These are phyloP conservation scores for Phrixothrix hirtus DNA, from an alignment of 2,888 invertebrate genomes.

Conservation along the genomic window DNA sequence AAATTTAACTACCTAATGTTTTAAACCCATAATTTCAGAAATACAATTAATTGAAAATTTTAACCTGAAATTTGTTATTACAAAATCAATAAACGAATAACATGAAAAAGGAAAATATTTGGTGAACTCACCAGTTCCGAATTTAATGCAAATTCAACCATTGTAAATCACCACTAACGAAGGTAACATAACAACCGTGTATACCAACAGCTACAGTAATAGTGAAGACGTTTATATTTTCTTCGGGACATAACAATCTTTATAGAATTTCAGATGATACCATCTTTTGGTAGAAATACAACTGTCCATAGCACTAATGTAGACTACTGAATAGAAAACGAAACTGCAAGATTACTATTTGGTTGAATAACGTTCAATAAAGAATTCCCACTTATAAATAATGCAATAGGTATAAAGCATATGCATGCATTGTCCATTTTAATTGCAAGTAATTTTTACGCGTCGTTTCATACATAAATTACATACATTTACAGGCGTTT, in stretches of 20 bases:
- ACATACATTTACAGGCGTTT: slow-evolving; percentile 14
- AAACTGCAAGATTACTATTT: neutral
- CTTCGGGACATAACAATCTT: slow-evolving; percentile 46
- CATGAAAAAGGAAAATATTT: too few relatives aligned
- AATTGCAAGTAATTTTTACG: slow-evolving; percentile 18
- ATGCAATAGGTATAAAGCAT: slow-evolving; percentile 15
- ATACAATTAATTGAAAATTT: too few relatives aligned
- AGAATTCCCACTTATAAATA: slow-evolving; percentile 13
- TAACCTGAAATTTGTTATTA: too few relatives aligned
- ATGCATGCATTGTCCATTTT: slow-evolving; percentile 25
- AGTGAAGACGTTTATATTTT: slow-evolving; percentile 45
- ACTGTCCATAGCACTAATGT: slow-evolving; percentile 37
- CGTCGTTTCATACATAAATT: slow-evolving; percentile 4
- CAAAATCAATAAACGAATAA: too few relatives aligned
- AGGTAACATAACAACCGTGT: slow-evolving; percentile 28
- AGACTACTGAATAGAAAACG: neutral
- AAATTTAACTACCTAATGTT: too few relatives aligned
- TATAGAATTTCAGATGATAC: slow-evolving; percentile 50
- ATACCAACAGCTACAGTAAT: slow-evolving; percentile 46
- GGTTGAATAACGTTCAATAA: slow-evolving; percentile 10
- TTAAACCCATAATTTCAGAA: too few relatives aligned
- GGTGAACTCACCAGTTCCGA: slow-evolving; percentile 40
- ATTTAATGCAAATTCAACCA: slow-evolving; percentile 48
- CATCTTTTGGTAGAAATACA: slow-evolving; percentile 46
- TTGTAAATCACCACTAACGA: slow-evolving; percentile 27